These are phyloP conservation scores for Pachyramphus minor DNA, from an alignment of 2,113 vertebrate genomes.

Conservation along the genomic window DNA sequence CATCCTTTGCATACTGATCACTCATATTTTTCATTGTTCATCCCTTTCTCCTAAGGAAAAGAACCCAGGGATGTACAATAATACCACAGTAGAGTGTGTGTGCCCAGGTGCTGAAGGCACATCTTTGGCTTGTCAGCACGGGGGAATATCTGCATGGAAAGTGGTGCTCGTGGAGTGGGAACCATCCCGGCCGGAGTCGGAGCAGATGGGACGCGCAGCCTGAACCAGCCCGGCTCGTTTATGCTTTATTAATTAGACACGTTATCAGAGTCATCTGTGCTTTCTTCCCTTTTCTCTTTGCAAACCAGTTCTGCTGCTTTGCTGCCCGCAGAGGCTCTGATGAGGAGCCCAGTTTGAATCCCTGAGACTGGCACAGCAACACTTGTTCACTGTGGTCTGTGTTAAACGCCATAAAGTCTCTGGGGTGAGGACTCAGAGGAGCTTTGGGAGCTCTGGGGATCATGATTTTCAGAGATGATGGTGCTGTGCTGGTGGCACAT, in stretches of 20 bases:
- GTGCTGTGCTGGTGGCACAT: background rate
- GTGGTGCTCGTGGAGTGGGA: background rate
- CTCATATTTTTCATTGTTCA: rapidly evolving
- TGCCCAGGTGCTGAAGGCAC: background rate
- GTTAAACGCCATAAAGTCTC: rapidly evolving
- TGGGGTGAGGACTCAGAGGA: background rate
- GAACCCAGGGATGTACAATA: rapidly evolving
- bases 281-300: slow-evolving; percentile 42
- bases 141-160: background rate
- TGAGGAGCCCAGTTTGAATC: background rate
- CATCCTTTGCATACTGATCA: background rate
- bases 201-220: background rate
- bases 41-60: background rate
- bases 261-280: slow-evolving; percentile 41
- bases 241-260: slow-evolving; percentile 22
- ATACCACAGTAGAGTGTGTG: rapidly evolving
- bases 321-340: background rate
- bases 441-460: background rate
- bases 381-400: background rate
- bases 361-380: background rate
- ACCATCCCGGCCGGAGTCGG: background rate
- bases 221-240: slow-evolving; percentile 32
- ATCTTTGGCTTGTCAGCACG: background rate
- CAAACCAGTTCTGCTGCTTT: slow-evolving; percentile 57
- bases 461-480: background rate